Conservation (phyloP, 2,888 invertebrate genomes). For the Rotaria macrura region DNA sequence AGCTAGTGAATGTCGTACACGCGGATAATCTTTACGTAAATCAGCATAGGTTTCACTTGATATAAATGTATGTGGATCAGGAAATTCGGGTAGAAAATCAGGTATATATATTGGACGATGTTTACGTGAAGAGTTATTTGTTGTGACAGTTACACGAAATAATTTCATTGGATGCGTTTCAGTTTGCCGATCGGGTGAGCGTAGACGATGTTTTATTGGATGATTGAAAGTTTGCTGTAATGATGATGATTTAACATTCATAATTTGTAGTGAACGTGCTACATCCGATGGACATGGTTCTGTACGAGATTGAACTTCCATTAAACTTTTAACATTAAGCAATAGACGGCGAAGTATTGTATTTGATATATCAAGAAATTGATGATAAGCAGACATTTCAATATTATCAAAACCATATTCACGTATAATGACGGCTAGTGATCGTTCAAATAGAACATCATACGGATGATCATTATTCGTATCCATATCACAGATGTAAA, state of each 20-base stretch:
- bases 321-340: background rate
- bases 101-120: constrained; percentile 5
- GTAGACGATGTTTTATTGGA: constrained; percentile 5
- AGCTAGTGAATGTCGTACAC: background rate
- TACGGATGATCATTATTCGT: background rate
- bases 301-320: constrained; percentile 20
- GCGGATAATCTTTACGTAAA: constrained; percentile 15
- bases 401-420: constrained; percentile 19
- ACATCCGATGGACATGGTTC: constrained; percentile 6
- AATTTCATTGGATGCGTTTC: constrained; percentile 8
- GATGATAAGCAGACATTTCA: background rate
- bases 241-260: background rate
- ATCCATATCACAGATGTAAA: background rate
- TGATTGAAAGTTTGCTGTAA: constrained; percentile 6
- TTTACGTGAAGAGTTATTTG: background rate
- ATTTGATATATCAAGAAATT: constrained; percentile 3
- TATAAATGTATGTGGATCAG: constrained; percentile 19
- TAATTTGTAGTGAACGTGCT: background rate
- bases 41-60: constrained; percentile 13
- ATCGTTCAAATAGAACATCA: background rate
- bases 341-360: background rate
- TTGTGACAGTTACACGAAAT: background rate
- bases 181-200: background rate
- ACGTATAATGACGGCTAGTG: background rate
- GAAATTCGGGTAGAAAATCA: constrained; percentile 5